A percentile compares a stretch with the other conserved stretches of the same genome.
Conservation (phyloP, 2,888 invertebrate species). For the Mimumesa dahlbomi region DNA sequence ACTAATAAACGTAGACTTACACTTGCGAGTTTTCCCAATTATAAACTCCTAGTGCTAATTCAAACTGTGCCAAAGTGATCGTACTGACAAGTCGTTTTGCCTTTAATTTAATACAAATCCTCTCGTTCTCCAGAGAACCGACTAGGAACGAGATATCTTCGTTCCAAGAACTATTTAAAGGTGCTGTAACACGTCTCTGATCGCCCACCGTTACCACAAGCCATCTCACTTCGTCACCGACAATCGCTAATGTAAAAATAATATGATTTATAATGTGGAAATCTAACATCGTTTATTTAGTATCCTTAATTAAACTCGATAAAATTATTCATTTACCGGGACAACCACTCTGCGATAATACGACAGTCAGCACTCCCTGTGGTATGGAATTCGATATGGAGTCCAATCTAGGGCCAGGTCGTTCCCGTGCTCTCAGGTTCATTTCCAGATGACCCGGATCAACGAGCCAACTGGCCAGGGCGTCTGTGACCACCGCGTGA, state of each 20-base stretch:
- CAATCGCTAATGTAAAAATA: slow-evolving; percentile 47
- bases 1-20: slow-evolving; percentile 78
- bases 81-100: slow-evolving; percentile 81
- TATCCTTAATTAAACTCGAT: no score
- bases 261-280: no score
- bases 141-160: slow-evolving; percentile 82
- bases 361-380: slow-evolving; percentile 81
- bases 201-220: slow-evolving; percentile 80
- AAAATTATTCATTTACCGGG: slow-evolving; percentile 47
- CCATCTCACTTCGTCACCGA: slow-evolving; percentile 80
- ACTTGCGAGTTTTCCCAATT: slow-evolving; percentile 79
- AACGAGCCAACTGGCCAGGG: slow-evolving; percentile 79
- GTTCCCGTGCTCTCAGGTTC: slow-evolving; percentile 72
- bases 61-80: slow-evolving; percentile 80
- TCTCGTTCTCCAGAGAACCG: slow-evolving; percentile 79
- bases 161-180: slow-evolving; percentile 79
- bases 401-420: slow-evolving; percentile 74
- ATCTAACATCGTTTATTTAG: no score
- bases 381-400: slow-evolving; percentile 68
- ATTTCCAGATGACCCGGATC: slow-evolving; percentile 79
- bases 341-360: slow-evolving; percentile 73
- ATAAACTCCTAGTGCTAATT: slow-evolving; percentile 79
- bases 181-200: slow-evolving; percentile 79
- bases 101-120: slow-evolving; percentile 80
- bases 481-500: slow-evolving; percentile 82